Percentiles rank a stretch among this genome's conserved stretches.
These are phyloP conservation scores for Muraenolepis orangiensis DNA, from an alignment of 2,797 vertebrate genomes.

Conservation along the genomic window DNA sequence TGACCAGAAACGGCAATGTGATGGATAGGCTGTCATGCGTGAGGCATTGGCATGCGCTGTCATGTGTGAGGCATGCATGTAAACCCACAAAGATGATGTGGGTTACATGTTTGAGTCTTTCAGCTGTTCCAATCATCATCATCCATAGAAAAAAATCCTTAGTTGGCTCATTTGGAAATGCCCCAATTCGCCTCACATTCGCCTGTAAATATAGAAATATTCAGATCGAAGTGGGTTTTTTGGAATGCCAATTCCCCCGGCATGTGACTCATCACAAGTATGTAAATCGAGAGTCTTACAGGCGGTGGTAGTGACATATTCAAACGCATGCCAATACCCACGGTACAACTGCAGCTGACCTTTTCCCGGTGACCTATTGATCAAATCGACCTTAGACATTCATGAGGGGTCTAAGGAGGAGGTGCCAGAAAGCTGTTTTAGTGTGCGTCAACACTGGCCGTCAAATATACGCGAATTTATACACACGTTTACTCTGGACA, in stretches of 20 bases:
- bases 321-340: conserved; percentile 37
- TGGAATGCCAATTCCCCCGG: background rate
- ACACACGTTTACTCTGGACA: conserved; percentile 14
- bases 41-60: conserved; percentile 59
- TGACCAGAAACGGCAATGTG: conserved; percentile 44
- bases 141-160: background rate
- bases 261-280: conserved; percentile 2
- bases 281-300: background rate
- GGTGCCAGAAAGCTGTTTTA: conserved; percentile 29
- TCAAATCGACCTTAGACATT: conserved; percentile 19
- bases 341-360: conserved; percentile 45
- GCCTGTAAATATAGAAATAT: background rate
- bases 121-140: background rate
- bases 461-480: conserved; percentile 57
- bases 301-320: conserved; percentile 5
- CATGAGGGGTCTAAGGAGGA: conserved; percentile 23
- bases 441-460: conserved; percentile 24
- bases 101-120: conserved; percentile 33
- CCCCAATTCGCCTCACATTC: background rate
- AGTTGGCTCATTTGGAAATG: background rate
- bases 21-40: conserved; percentile 53
- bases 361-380: conserved; percentile 26
- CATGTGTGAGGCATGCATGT: conserved; percentile 55
- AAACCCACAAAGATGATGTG: conserved; percentile 56
- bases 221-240: background rate